Base-by-base conservation (phyloP, 2,113 vertebrate genomes). In the Marmota monax region DNA sequence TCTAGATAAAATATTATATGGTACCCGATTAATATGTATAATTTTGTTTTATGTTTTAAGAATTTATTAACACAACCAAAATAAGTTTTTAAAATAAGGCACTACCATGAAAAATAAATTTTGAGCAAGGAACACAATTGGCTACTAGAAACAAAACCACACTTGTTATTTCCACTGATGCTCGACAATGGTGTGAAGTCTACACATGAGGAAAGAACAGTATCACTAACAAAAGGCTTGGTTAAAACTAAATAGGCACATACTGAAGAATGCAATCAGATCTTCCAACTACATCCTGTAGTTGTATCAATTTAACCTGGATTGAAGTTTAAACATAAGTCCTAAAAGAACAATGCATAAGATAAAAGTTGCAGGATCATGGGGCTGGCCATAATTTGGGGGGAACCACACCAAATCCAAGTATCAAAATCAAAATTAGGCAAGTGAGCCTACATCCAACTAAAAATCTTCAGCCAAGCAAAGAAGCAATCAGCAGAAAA, bases 371-470 rank as follows among this genome's bases (percentile, higher is more conserved):
- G 4, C 20, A 51, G 42, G 12, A 25, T 11, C 6, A 25, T 63
- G 23, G 61, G 8, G 9, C 23, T 69, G 12, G 11, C 32, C 2
- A n/a, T n/a, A 32, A n/a, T n/a, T 25, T 22, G 2, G 25, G 8
- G 32, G 11, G 5, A 14, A 14, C 23, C 18, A 20, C 29, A 85
- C 12, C 7, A 48, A 85, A 69, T 0, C 11, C 42, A 51, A 69
- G 42, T 5, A 48, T 25, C 3, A n/a, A 69, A n/a, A 48, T 51
- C 1, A n/a, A 69, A n/a, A 48, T 51, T n/a, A 69, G 29, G 7
- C 9, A 25, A 25, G 17, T 4, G 7, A 32, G 12, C 5, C 5
- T 48, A n/a, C 3, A 1, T n/a, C 18, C n/a, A 23, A n/a, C 7
- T 25, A n/a, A 12, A 85, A 23, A 23, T 0, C 20, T 2, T 34